Percentiles rank a stretch among this genome's conserved stretches.
phyloP scores from a whole-genome alignment of 2,797 vertebrate species.

The Molossus alvarezi region DNA sequence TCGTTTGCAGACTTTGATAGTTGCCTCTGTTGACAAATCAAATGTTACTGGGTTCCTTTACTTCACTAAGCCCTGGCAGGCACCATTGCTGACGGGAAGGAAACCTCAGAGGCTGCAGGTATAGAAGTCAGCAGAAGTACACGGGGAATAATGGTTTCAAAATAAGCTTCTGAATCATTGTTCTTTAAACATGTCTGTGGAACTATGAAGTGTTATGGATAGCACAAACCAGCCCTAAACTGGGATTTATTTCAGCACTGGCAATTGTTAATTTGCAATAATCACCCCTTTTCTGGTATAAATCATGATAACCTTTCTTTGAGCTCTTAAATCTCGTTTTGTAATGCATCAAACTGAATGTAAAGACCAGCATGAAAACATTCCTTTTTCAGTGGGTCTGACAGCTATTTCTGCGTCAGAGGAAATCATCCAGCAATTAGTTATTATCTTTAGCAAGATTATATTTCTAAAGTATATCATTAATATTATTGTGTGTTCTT shows the following conservation, averaged over 20 bases:
- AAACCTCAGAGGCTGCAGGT: neutral
- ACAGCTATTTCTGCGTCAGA: neutral
- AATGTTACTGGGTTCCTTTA: neutral
- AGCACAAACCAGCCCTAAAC: neutral
- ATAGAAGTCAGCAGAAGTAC: neutral
- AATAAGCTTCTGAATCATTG: neutral
- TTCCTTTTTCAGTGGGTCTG: neutral
- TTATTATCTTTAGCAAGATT: slow-evolving; percentile 2
- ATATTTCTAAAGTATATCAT: slow-evolving; percentile 12
- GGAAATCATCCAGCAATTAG: slow-evolving; percentile 22
- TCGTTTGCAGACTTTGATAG: neutral
- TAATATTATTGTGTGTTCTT: neutral
- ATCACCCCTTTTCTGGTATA: slow-evolving; percentile 56
- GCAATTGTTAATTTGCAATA: slow-evolving; percentile 62
- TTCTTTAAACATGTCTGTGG: neutral
- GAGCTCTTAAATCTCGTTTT: slow-evolving; percentile 38
- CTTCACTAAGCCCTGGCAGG: neutral
- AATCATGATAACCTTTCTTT: slow-evolving; percentile 56
- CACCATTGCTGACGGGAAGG: neutral
- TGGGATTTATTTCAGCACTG: slow-evolving; percentile 61
- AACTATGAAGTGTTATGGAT: neutral
- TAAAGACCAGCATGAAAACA: neutral
- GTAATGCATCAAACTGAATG: slow-evolving; percentile 60
- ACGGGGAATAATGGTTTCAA: neutral
- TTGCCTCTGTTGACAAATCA: neutral